Conservation (phyloP, 2,888 invertebrate genomes). For the Petrolisthes cinctipes region DNA sequence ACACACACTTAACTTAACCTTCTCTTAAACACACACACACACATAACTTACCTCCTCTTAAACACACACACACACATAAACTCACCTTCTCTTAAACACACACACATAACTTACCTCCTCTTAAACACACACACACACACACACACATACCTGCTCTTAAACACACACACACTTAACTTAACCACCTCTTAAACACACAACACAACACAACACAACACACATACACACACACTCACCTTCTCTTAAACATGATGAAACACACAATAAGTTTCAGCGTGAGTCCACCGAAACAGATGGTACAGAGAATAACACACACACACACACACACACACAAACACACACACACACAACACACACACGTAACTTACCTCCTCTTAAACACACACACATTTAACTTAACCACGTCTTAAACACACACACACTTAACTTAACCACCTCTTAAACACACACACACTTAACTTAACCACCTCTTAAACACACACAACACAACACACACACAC, state of each 20-base stretch:
- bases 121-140: not conserved
- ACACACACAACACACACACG: too few species aligned
- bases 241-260: not conserved
- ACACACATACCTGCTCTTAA: constrained; percentile 1
- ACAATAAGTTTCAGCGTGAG: too few species aligned
- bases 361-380: not conserved
- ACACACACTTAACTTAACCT: constrained; percentile 13
- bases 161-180: constrained; percentile 2
- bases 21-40: constrained; percentile 12
- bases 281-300: too few species aligned
- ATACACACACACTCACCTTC: not conserved
- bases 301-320: too few species aligned
- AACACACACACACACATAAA: not conserved
- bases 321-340: too few species aligned
- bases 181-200: too few species aligned
- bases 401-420: not conserved
- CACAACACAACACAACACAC: constrained; percentile 14
- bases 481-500: not conserved
- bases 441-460: not conserved
- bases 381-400: not conserved
- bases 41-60: too few species aligned
- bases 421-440: too few species aligned
- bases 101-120: too few species aligned
- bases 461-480: not conserved
- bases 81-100: too few species aligned